Percentiles rank a stretch among this genome's conserved stretches.
These are phyloP conservation scores for Eugnorisma glareosa DNA, from an alignment of 2,888 invertebrate genomes.

Conservation along the genomic window DNA sequence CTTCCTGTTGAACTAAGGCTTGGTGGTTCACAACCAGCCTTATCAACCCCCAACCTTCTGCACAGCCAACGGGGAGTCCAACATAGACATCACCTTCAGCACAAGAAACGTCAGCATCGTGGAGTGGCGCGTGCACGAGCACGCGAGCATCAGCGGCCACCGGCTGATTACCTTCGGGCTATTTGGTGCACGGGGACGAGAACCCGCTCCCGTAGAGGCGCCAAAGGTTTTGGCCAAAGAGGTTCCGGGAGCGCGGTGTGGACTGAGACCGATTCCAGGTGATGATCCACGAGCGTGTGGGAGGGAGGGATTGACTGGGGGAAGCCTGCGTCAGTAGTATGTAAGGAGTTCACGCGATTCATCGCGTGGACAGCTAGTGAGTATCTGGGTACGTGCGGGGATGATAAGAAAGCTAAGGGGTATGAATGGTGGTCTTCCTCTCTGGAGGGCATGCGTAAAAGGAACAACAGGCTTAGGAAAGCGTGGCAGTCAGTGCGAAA, in stretches of 20 bases:
- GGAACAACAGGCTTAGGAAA: too few relatives aligned
- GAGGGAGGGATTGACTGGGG: neutral
- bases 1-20: neutral
- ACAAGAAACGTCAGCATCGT: constrained; percentile 16
- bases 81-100: constrained; percentile 42
- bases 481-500: constrained; percentile 10
- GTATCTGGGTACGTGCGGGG: too few relatives aligned
- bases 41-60: constrained; percentile 49
- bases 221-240: too few relatives aligned
- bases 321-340: neutral
- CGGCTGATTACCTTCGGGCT: too few relatives aligned
- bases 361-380: too few relatives aligned
- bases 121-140: constrained; percentile 52
- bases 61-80: neutral
- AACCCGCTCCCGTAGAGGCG: too few relatives aligned
- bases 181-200: too few relatives aligned
- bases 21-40: neutral
- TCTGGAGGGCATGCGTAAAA: too few relatives aligned
- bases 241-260: too few relatives aligned
- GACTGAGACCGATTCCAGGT: constrained; percentile 24
- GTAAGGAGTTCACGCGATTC: too few relatives aligned
- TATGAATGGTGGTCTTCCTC: too few relatives aligned
- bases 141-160: too few relatives aligned
- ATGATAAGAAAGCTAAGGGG: neutral
- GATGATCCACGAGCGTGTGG: constrained; percentile 15